These are phyloP conservation scores for Latrodectus geometricus DNA, from an alignment of 1,140 invertebrate species.

Conservation along the genomic window DNA sequence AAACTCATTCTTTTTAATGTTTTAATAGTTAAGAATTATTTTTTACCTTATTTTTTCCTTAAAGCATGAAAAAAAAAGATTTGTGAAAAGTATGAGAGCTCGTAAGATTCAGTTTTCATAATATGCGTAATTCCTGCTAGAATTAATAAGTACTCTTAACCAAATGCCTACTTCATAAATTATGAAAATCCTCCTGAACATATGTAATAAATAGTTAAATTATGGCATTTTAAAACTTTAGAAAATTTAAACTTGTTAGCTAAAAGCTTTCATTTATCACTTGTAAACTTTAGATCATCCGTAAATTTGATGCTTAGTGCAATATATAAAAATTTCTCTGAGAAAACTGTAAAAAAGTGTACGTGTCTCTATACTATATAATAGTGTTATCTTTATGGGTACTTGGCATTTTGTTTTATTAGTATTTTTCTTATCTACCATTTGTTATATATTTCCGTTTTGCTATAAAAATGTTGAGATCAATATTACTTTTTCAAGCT, in stretches of 20 bases:
- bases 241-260: neutral
- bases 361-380: neutral
- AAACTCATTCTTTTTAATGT: no score
- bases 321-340: neutral
- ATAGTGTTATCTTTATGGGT: neutral
- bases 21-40: no score
- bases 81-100: no score
- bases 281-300: conserved; percentile 62
- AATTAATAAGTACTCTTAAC: no score
- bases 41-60: no score
- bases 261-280: neutral
- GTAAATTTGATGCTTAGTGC: neutral
- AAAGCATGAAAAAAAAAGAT: no score
- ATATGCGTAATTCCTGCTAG: no score
- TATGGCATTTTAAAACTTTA: no score
- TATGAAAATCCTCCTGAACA: no score
- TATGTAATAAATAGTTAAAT: no score
- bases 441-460: conserved; percentile 67
- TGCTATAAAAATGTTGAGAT: conserved; percentile 66
- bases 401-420: neutral
- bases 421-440: conserved; percentile 28
- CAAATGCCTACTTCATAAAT: no score
- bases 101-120: no score
- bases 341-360: neutral
- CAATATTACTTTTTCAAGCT: conserved; percentile 67